Evolutionary conservation across 1,140 invertebrate species (phyloP), one percentile per base, ranked within the genome.

Genomic region (Nebria ingens): DNA sequence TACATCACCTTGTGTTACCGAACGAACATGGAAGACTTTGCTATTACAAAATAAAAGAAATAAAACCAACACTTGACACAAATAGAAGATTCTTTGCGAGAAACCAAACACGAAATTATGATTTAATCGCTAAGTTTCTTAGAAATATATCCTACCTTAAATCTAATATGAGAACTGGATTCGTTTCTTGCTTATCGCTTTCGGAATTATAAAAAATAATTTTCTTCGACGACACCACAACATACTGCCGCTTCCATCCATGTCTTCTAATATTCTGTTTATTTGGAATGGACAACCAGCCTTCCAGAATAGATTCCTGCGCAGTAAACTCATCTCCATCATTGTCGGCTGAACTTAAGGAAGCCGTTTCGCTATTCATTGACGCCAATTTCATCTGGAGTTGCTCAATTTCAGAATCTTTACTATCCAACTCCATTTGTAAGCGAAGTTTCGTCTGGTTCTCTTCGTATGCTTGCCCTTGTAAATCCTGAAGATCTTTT

Each of bases 201-300:
- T 97, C 94, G 19, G 85, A 87, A 74, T 97, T 95, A 68, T 97
- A 98, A 76, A 98, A 98, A 49, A 98, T 91, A 54, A 98, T 95
- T 73, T 97, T 97, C 65, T 91, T 88, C 56, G 91, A 95, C 15
- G 92, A 96, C 13, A 97, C 93, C 19, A 98, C 93, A 2, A 98
- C 93, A 71, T 92, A 98, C 71, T 97, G 93, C 63, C 93, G 94
- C 71, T 89, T 91, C 95, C 95, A 98, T 21, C 93, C 93, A 71
- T 97, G 92, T 54, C 92, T 79, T 56, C 89, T 84, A 55, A 96
- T 95, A 69, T 98, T 98, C 71, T 93, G 90, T 69, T 95, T 96
- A 64, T 89, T 92, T 20, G 95, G 95, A 61, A 97, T 85, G 45
- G 90, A 92, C 9, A 98, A 76, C 92, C 93, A 98, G 45, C 94